Base-by-base conservation (phyloP, 1,140 invertebrate species). In the Macrocentrus cingulum region DNA sequence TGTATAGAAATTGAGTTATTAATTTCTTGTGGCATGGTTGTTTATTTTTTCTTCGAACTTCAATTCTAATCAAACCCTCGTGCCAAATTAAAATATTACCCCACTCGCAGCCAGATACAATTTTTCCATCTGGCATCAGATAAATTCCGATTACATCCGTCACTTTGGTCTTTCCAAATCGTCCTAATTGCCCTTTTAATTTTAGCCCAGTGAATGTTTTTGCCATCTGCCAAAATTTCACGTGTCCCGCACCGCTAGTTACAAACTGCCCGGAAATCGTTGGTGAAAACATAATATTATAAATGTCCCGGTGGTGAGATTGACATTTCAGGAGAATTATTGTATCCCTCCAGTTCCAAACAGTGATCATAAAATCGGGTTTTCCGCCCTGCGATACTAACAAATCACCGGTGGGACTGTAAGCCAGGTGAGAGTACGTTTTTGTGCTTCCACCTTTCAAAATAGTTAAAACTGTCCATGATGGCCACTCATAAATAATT, bases 161-260 rank as follows among this genome's bases (percentile, higher is more conserved):
- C 59, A 94, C 91, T 75, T 94, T 91, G 11, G 91, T 95, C 79
- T 91, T 91, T 1, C 91, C 92, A 80, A 95, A 97, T 70, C 89
- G 83, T 3, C 93, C 93, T 15, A 92, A 69, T 67, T 89, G 84
- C 2, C 91, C 91, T 77, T 94, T 87, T 1, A 97, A 77, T 74
- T 97, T 97, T 0, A 95, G 73, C 1, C 93, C 93, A 0, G 93
- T 95, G 69, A 95, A 95, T 0, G 94, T 95, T 62, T 85, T 70
- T 0, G 87, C 87, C 86, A 95, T 94, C 83, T 92, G 95, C 94
- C 94, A 96, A 80, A 94, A 94, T 81, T 91, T 92, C 53, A 96
- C 92, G 71, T 95, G 93, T 13, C 84, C 85, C 0, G 74, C 71
- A 81, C 92, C 92, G 63, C 87, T 84, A 1, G 91, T 88, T 4